phyloP scores from a whole-genome alignment of 2,797 vertebrate genomes.

The Gadopsis bispinosus region DNA sequence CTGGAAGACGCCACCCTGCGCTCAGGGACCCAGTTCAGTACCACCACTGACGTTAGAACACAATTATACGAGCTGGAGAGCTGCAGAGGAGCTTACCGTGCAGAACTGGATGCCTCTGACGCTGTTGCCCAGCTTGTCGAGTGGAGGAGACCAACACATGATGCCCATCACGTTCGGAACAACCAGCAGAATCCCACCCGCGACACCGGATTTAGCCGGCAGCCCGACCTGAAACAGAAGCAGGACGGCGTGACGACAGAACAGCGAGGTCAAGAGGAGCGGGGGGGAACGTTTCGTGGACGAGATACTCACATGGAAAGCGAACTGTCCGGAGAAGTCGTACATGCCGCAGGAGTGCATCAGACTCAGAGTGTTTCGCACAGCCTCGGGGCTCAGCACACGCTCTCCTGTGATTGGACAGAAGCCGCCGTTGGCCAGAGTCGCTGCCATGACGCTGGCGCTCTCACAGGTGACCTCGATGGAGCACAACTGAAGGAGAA shows the following conservation, averaged over 20 bases:
- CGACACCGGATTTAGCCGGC: constrained; percentile 95
- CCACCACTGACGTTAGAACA: no score
- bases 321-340: constrained; percentile 98
- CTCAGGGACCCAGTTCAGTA: background rate
- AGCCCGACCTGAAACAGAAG: constrained; percentile 90
- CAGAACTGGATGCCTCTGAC: constrained; percentile 98
- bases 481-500: constrained; percentile 89
- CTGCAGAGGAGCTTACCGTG: constrained; percentile 85
- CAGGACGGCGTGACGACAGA: background rate
- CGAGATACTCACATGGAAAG: constrained; percentile 92
- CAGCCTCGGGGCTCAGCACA: constrained; percentile 94
- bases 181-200: constrained; percentile 96
- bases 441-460: constrained; percentile 97
- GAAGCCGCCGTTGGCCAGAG: constrained; percentile 96
- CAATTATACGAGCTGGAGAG: rapidly evolving
- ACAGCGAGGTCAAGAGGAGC: background rate
- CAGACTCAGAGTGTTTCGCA: constrained; percentile 94
- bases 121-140: constrained; percentile 98
- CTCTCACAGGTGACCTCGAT: constrained; percentile 98
- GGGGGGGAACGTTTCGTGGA: background rate
- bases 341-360: constrained; percentile 99
- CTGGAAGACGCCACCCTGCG: background rate
- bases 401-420: constrained; percentile 98
- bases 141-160: constrained; percentile 98
- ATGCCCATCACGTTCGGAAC: constrained; percentile 99